Evolutionary conservation across 2,113 vertebrate genomes (phyloP), one percentile per base, ranked within the genome.

Genomic region (Capreolus pygargus): DNA sequence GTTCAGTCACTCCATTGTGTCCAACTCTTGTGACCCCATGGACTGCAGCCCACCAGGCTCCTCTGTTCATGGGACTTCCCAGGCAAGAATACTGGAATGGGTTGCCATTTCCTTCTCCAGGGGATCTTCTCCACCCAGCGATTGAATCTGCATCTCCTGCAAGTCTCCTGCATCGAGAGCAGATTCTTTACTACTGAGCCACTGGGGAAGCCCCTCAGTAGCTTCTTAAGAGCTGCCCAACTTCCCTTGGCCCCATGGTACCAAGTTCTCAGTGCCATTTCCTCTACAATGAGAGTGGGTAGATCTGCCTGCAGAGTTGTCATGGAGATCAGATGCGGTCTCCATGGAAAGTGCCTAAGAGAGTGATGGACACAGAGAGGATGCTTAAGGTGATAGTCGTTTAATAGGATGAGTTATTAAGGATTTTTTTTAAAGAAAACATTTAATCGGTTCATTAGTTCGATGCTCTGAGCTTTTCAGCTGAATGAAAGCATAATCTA

Each of bases 251-350:
- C 3, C 81, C 16, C 17, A 57, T 30, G 50, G 27, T 10, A 15
- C 16, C 55, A 9, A 9, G 10, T 4, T 83, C 3, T 39, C 6
- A 5, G 12, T 43, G 83, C 36, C 0, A 3, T 16, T 61, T 43
- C 47, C 74, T 86, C 45, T 19, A 0, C 55, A 5, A 1, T 21
- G 15, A 54, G 64, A 85, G 39, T 50, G 52, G 14, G 1, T 2
- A 13, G 33, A 45, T 4, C 54, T 52, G 39, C 58, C 30, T 30
- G 23, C 25, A 1, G 14, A 3, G 16, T n/a, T 1, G 23, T 3
- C 11, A 14, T n/a, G 25, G 43, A 30, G 33, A 30, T 16, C 30
- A 5, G 13, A 14, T 0, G 15, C 9, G 0, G 1, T 0, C 1
- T 28, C 3, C 15, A 15, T 7, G 47, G 6, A 27, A 23, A 39